Conservation (phyloP, 2,888 invertebrate species). For the Hedya salicella region DNA sequence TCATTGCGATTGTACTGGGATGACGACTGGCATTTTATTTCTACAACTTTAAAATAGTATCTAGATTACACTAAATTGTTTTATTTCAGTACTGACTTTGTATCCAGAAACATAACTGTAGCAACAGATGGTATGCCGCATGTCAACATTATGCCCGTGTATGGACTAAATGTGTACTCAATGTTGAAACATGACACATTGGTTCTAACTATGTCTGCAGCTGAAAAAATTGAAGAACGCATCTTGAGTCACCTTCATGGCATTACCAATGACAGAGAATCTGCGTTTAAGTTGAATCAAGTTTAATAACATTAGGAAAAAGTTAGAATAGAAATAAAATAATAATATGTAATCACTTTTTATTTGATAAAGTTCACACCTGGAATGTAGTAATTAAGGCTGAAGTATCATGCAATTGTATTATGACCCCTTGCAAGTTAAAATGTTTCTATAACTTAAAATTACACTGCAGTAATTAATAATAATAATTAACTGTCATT, state of each 20-base stretch:
- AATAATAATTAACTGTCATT: constrained; percentile 17
- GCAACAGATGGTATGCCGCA: constrained; percentile 92
- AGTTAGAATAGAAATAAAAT: constrained; percentile 39
- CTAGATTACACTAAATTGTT: too few relatives aligned
- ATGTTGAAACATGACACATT: constrained; percentile 98
- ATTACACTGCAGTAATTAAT: neutral
- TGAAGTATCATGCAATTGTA: neutral
- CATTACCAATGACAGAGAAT: constrained; percentile 74
- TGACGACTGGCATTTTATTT: too few relatives aligned
- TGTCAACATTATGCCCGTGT: constrained; percentile 97
- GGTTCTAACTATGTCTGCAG: constrained; percentile 93
- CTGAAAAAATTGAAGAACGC: constrained; percentile 93
- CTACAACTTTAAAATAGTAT: too few relatives aligned
- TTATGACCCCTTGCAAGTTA: too few relatives aligned
- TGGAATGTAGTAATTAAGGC: neutral
- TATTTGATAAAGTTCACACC: neutral
- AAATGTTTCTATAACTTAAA: too few relatives aligned
- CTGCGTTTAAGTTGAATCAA: constrained; percentile 87
- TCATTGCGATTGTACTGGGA: too few relatives aligned
- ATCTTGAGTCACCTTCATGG: constrained; percentile 89
- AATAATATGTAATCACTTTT: constrained; percentile 18
- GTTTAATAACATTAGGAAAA: constrained; percentile 56
- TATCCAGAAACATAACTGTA: constrained; percentile 94
- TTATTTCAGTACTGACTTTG: constrained; percentile 90
- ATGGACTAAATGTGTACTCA: constrained; percentile 97